Conservation (phyloP, 2,888 invertebrate species). For the Volucella inflata region DNA sequence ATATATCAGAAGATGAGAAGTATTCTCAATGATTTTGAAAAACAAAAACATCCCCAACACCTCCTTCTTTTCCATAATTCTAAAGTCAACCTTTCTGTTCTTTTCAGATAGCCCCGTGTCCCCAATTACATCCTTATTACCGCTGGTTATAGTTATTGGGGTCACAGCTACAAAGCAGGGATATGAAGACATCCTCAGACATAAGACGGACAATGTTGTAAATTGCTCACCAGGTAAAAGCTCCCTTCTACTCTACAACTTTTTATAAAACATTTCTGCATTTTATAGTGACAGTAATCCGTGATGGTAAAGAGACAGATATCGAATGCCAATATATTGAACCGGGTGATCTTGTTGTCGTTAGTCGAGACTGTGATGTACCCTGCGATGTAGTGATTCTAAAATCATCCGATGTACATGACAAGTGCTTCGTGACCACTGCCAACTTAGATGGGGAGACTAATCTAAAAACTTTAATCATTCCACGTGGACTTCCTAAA, state of each 20-base stretch:
- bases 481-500: slow-evolving; percentile 81
- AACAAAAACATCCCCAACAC: not conserved
- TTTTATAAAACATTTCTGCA: not conserved
- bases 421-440: slow-evolving; percentile 91
- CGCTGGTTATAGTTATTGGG: slow-evolving; percentile 90
- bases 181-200: slow-evolving; percentile 92
- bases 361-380: slow-evolving; percentile 89
- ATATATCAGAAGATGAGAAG: too few species aligned
- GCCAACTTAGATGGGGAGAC: slow-evolving; percentile 92
- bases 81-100: slow-evolving; percentile 4
- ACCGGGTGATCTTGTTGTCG: slow-evolving; percentile 91
- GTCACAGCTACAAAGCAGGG: slow-evolving; percentile 92
- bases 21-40: not conserved
- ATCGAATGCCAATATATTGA: slow-evolving; percentile 87
- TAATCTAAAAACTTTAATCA: slow-evolving; percentile 81
- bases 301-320: slow-evolving; percentile 85
- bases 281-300: slow-evolving; percentile 85
- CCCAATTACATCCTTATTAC: slow-evolving; percentile 89
- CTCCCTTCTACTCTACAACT: not conserved
- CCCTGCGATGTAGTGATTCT: slow-evolving; percentile 92
- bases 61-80: too few species aligned
- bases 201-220: slow-evolving; percentile 89
- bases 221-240: slow-evolving; percentile 87
- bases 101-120: slow-evolving; percentile 89
- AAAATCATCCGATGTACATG: slow-evolving; percentile 88